Evolutionary conservation across 2,113 vertebrate species (phyloP).

Genomic region (Ptilorrhoa leucosticta): DNA sequence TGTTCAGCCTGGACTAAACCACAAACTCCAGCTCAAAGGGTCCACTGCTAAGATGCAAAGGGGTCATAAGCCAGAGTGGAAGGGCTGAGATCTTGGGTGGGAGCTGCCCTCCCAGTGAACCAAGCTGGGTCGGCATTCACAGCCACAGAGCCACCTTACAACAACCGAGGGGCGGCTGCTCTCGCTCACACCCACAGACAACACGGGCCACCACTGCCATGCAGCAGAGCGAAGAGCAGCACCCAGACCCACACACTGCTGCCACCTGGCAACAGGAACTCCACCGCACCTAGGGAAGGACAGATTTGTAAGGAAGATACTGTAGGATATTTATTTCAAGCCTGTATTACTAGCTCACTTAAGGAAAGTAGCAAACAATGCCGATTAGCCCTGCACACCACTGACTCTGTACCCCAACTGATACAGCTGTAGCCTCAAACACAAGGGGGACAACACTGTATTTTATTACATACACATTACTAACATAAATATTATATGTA

Average conservation of each 20-base stretch:
- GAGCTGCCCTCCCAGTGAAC: neutral
- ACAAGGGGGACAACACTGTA: neutral
- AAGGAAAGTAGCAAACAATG: neutral
- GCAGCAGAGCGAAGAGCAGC: neutral
- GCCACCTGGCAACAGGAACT: neutral
- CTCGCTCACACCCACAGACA: neutral
- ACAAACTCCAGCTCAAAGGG: neutral
- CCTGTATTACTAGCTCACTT: neutral
- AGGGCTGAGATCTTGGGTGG: neutral
- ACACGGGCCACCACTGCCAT: accelerated
- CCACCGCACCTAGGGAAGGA: neutral
- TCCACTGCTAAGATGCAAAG: neutral
- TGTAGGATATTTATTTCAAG: neutral
- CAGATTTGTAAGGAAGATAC: neutral
- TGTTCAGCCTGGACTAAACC: neutral
- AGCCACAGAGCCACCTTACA: neutral
- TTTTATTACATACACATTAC: neutral
- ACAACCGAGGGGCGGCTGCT: accelerated
- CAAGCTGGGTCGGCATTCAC: neutral
- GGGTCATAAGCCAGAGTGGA: accelerated
- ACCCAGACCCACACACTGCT: neutral
- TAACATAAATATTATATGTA: neutral
- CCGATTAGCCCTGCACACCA: neutral
- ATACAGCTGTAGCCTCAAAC: neutral
- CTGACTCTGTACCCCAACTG: neutral